Conservation (phyloP, 2,888 invertebrate genomes). For the Noctua pronuba region DNA sequence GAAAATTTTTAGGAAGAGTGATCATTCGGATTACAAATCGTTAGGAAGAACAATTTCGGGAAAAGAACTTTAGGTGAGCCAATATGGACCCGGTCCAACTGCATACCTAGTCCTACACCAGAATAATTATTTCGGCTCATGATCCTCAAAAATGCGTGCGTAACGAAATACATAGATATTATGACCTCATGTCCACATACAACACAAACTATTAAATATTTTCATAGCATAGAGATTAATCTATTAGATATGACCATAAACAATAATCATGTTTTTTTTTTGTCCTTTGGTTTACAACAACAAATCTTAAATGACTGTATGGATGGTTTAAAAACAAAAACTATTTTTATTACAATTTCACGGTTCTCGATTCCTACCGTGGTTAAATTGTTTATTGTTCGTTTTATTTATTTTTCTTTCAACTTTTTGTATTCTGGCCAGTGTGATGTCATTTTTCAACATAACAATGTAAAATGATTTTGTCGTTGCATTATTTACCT, state of each 20-base stretch:
- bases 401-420: conserved; percentile 33
- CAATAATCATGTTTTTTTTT: conserved; percentile 40
- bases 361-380: conserved; percentile 47
- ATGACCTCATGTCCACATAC: conserved; percentile 16
- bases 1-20: too few species aligned
- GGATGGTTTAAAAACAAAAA: conserved; percentile 34
- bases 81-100: too few species aligned
- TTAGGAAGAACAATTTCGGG: too few species aligned
- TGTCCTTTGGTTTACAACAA: conserved; percentile 29
- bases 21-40: too few species aligned
- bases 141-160: conserved; percentile 12
- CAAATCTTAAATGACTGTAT: background rate
- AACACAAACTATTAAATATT: conserved; percentile 28
- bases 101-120: background rate
- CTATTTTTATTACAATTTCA: conserved; percentile 58
- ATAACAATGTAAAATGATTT: background rate
- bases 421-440: conserved; percentile 14
- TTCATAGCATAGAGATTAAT: conserved; percentile 34
- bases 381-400: conserved; percentile 35
- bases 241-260: conserved; percentile 52
- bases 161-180: conserved; percentile 17
- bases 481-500: conserved; percentile 15
- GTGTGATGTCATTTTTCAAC: conserved; percentile 51
- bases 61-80: too few species aligned
- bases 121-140: background rate